Evolutionary conservation across 2,888 invertebrate genomes (phyloP).

Genomic region (Cataglyphis livida): DNA sequence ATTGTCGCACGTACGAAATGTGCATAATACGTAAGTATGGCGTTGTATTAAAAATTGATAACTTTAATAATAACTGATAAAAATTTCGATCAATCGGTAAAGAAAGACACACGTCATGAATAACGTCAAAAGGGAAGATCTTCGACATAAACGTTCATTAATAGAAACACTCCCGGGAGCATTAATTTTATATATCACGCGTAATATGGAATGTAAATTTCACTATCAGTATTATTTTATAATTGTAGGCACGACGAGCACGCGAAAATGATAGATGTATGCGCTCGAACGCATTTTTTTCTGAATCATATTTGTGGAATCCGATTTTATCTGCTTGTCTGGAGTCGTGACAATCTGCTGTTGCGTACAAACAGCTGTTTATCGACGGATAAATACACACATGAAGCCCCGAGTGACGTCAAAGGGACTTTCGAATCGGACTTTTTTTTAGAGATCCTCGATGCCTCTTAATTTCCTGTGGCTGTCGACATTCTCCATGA

Average conservation of each 20-base stretch:
- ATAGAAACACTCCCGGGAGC: conserved; percentile 19
- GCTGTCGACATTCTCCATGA: background rate
- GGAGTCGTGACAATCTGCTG: background rate
- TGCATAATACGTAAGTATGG: background rate
- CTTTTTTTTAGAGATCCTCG: background rate
- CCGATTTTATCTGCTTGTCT: conserved; percentile 13
- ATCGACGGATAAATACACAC: conserved; percentile 5
- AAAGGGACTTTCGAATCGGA: background rate
- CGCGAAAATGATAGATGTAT: background rate
- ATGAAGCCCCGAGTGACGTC: background rate
- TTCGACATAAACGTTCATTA: background rate
- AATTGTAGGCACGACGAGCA: conserved; percentile 10
- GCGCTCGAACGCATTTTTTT: background rate
- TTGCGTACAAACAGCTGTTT: background rate
- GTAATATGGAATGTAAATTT: conserved; percentile 5
- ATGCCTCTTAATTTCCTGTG: background rate
- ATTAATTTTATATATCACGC: conserved; percentile 29
- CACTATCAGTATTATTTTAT: conserved; percentile 31
- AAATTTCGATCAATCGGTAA: background rate
- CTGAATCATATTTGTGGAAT: conserved; percentile 44
- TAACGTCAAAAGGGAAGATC: background rate
- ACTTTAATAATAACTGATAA: conserved; percentile 7
- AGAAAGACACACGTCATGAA: conserved; percentile 6
- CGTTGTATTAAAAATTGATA: conserved; percentile 1
- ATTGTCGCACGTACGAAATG: background rate